Evolutionary conservation across 1,140 invertebrate species (phyloP).

Genomic region (Centruroides sculpturatus): DNA sequence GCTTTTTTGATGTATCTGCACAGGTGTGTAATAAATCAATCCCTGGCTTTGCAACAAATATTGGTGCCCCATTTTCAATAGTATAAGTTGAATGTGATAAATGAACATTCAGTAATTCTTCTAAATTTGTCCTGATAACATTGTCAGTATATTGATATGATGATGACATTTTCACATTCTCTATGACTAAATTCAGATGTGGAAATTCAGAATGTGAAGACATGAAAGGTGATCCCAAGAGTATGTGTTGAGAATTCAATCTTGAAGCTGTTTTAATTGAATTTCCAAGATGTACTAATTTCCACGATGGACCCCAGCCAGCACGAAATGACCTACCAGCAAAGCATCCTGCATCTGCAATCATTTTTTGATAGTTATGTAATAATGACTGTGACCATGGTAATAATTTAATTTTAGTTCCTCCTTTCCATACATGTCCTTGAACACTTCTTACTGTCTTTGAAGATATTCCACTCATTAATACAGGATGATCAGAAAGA

Average conservation of each 20-base stretch:
- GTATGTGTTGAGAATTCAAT: neutral
- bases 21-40: slow-evolving; percentile 27
- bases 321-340: slow-evolving; percentile 53
- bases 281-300: slow-evolving; percentile 29
- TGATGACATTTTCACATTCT: too few relatives aligned
- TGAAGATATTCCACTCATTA: too few relatives aligned
- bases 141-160: too few relatives aligned
- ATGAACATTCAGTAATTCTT: slow-evolving; percentile 22
- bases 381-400: slow-evolving; percentile 20
- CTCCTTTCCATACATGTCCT: too few relatives aligned
- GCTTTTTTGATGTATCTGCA: slow-evolving; percentile 21
- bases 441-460: too few relatives aligned
- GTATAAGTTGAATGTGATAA: slow-evolving; percentile 22
- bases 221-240: too few relatives aligned
- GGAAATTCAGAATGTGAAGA: too few relatives aligned
- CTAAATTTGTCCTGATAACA: slow-evolving; percentile 7
- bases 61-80: slow-evolving; percentile 23
- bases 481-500: too few relatives aligned
- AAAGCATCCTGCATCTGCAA: slow-evolving; percentile 44
- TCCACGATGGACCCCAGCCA: slow-evolving; percentile 53
- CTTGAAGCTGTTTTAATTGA: neutral
- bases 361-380: slow-evolving; percentile 30
- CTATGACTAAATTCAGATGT: too few relatives aligned
- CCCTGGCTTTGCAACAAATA: slow-evolving; percentile 24
- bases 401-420: slow-evolving; percentile 15